Evolutionary conservation across 2,888 invertebrate genomes (phyloP).

Genomic region (Rhogogaster chlorosoma): DNA sequence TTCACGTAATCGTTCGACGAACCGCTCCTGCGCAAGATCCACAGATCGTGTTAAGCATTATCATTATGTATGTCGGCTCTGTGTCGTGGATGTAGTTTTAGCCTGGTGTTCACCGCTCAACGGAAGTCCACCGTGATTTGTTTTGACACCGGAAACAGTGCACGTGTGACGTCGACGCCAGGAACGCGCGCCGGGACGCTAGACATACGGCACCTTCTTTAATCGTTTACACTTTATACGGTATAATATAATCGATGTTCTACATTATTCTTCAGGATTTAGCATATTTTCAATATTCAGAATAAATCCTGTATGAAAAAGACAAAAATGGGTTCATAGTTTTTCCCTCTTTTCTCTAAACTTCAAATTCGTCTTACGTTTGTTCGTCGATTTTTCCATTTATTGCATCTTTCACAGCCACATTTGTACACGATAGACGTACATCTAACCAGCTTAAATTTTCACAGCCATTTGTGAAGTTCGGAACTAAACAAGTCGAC

Average conservation of each 20-base stretch:
- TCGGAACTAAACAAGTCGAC: constrained; percentile 23
- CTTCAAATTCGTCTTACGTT: neutral
- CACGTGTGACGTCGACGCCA: constrained; percentile 53
- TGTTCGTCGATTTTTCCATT: neutral
- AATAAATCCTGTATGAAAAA: neutral
- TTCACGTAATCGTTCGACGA: constrained; percentile 37
- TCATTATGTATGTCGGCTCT: constrained; percentile 8
- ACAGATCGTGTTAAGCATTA: constrained; percentile 37
- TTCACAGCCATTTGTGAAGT: constrained; percentile 20
- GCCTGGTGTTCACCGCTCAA: constrained; percentile 53
- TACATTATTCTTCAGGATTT: neutral
- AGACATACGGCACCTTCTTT: constrained; percentile 11
- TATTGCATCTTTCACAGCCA: neutral
- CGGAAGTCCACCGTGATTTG: constrained; percentile 66
- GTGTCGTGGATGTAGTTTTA: constrained; percentile 1
- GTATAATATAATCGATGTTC: neutral
- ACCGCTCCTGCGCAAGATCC: neutral
- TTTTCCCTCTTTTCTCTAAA: neutral
- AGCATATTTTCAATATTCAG: neutral
- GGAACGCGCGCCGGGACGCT: constrained; percentile 36
- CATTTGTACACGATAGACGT: neutral
- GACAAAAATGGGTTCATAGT: neutral
- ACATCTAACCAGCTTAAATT: neutral
- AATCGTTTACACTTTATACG: constrained; percentile 22
- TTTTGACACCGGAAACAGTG: constrained; percentile 64